Percentiles rank a stretch among this genome's conserved stretches.
Conservation (phyloP, 2,113 vertebrate genomes). For the Sylvietta virens region DNA sequence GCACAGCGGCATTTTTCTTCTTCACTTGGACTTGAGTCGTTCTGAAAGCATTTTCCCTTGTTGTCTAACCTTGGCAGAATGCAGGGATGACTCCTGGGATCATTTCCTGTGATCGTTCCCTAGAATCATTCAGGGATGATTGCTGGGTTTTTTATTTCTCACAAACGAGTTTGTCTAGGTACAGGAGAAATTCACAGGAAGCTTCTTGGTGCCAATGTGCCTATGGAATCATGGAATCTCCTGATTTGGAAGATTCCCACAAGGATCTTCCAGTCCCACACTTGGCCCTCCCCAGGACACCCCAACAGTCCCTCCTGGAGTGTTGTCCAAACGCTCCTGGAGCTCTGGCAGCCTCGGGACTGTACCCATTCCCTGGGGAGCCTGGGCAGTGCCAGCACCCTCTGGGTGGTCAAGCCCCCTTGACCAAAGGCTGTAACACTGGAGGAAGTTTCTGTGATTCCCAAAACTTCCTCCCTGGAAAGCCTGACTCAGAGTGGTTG, state of each 20-base stretch:
- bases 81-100: not conserved
- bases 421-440: not conserved
- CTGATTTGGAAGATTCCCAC: not conserved
- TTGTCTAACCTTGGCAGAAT: not conserved
- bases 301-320: not conserved
- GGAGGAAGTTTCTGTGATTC: not conserved
- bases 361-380: not conserved
- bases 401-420: not conserved
- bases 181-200: not conserved
- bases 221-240: no score
- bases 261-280: not conserved
- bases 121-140: no score
- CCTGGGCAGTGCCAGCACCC: not conserved
- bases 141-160: not conserved
- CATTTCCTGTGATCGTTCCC: not conserved
- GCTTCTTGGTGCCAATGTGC: fast-evolving
- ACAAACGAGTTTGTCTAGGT: not conserved
- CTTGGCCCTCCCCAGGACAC: not conserved
- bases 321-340: fast-evolving
- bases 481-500: not conserved
- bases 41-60: not conserved
- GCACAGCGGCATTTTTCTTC: not conserved
- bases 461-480: no score
- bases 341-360: not conserved
- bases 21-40: not conserved